phyloP scores from a whole-genome alignment of 2,888 invertebrate species.

The Melangyna quadrimaculata region DNA sequence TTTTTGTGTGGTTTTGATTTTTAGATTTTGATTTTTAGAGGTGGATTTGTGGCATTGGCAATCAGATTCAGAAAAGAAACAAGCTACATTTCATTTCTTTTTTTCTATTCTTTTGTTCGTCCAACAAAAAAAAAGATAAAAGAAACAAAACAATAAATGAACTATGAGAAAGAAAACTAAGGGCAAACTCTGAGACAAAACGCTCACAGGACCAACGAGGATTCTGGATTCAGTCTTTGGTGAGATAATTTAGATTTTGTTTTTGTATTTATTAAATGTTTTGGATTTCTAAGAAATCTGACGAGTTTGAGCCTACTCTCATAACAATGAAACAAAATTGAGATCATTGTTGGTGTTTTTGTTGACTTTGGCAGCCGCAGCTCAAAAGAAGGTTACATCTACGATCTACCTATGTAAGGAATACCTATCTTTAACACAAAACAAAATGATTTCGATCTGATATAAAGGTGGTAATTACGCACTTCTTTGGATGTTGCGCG shows the following conservation, averaged over 20 bases:
- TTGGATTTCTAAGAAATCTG: conserved; percentile 56
- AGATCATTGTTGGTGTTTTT: conserved; percentile 65
- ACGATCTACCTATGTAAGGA: background rate
- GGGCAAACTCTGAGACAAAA: conserved; percentile 39
- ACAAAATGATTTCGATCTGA: conserved; percentile 56
- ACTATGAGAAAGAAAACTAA: conserved; percentile 16
- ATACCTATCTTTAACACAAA: conserved; percentile 34
- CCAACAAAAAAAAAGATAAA: conserved; percentile 11
- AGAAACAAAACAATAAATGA: conserved; percentile 18
- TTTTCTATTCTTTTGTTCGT: conserved; percentile 43
- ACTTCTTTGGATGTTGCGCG: conserved; percentile 35
- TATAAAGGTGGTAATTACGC: conserved; percentile 68
- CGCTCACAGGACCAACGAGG: conserved; percentile 49
- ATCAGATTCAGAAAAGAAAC: conserved; percentile 62
- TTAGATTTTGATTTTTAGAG: conserved; percentile 65
- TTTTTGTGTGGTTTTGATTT: conserved; percentile 30
- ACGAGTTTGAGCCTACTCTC: conserved; percentile 63
- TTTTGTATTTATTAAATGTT: background rate
- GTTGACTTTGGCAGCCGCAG: conserved; percentile 70
- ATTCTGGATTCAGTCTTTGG: conserved; percentile 10
- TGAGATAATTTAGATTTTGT: conserved; percentile 55
- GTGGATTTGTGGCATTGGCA: conserved; percentile 69
- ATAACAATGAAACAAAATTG: conserved; percentile 69
- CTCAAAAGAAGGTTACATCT: background rate
- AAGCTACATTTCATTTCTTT: conserved; percentile 40